Conservation (phyloP, 1,140 invertebrate genomes). For the Drosophila subpulchrella region DNA sequence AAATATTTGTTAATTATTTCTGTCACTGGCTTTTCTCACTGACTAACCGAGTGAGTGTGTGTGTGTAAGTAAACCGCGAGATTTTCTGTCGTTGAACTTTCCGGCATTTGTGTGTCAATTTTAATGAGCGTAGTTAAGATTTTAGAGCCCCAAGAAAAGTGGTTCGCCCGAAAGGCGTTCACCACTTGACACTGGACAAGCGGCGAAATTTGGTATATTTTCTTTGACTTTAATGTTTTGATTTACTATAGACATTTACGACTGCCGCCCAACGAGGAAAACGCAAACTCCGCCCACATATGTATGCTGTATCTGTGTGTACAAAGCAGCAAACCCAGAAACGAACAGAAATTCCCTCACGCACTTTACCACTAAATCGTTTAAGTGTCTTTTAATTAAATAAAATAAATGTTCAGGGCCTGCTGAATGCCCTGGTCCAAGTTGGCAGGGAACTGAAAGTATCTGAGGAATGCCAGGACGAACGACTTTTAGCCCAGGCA, state of each 20-base stretch:
- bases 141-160: conserved; percentile 15
- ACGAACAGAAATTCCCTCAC: conserved; percentile 32
- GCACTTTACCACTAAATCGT: conserved; percentile 35
- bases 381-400: conserved; percentile 60
- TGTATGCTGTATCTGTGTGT: neutral
- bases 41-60: conserved; percentile 7
- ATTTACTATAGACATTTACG: conserved; percentile 54
- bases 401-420: conserved; percentile 27
- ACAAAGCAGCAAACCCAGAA: neutral
- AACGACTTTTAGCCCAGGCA: conserved; percentile 24
- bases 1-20: conserved; percentile 70
- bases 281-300: conserved; percentile 10
- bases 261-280: conserved; percentile 3
- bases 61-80: neutral
- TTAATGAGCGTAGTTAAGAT: conserved; percentile 54
- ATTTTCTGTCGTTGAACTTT: conserved; percentile 66
- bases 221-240: conserved; percentile 16
- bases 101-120: conserved; percentile 61
- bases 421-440: conserved; percentile 10
- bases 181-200: conserved; percentile 1
- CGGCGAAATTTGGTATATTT: conserved; percentile 16
- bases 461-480: conserved; percentile 25
- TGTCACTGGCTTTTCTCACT: conserved; percentile 34
- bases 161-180: conserved; percentile 18
- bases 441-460: conserved; percentile 8